Evolutionary conservation across 2,888 invertebrate genomes (phyloP).

Genomic region (Tenthredo amoena): DNA sequence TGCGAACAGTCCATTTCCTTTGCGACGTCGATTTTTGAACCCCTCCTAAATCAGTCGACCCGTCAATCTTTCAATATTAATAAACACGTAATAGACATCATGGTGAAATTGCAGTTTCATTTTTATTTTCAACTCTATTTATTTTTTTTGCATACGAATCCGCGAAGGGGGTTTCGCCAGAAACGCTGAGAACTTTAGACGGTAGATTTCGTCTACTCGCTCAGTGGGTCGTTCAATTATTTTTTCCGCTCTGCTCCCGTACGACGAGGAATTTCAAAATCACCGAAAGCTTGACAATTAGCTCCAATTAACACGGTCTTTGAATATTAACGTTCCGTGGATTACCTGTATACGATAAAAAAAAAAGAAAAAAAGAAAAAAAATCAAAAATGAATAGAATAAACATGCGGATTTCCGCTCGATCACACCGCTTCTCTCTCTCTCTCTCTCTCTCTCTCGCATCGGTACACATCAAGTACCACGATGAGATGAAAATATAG

Average conservation of each 20-base stretch:
- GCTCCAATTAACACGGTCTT: slow-evolving; percentile 1
- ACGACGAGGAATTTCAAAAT: background rate
- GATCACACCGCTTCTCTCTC: too few species aligned
- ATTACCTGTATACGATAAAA: background rate
- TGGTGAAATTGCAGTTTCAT: background rate
- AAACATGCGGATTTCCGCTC: background rate
- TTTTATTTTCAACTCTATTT: background rate
- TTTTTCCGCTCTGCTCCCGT: background rate
- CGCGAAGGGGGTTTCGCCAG: background rate
- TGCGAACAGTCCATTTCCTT: background rate
- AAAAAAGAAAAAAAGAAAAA: background rate
- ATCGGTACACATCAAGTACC: background rate
- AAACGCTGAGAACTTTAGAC: background rate
- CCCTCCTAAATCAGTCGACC: background rate
- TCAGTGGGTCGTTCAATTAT: background rate
- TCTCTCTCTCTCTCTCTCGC: too few species aligned
- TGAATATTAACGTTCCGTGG: background rate
- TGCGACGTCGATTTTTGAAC: background rate
- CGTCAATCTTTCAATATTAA: background rate
- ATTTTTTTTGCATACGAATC: background rate
- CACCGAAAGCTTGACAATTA: background rate
- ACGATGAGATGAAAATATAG: background rate
- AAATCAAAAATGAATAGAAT: background rate
- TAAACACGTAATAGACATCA: background rate
- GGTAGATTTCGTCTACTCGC: background rate